Percentiles rank a stretch among this genome's conserved stretches.
These are phyloP conservation scores for Rhinella marina DNA, from an alignment of 2,797 vertebrate genomes.

Conservation along the genomic window DNA sequence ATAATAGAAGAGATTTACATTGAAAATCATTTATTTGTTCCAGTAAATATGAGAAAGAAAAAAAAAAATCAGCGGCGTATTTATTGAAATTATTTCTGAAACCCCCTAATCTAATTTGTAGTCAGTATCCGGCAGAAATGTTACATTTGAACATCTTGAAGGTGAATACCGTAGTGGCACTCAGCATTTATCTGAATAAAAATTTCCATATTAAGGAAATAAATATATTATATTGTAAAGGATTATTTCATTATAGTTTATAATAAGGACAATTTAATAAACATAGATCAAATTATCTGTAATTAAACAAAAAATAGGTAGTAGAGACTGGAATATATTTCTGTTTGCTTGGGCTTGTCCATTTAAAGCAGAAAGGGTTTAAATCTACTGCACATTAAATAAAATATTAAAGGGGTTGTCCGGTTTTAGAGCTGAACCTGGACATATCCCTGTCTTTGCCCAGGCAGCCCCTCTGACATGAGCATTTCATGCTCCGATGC, in stretches of 20 bases:
- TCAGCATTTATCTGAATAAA: constrained; percentile 24
- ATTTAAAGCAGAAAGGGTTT: background rate
- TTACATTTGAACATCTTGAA: constrained; percentile 49
- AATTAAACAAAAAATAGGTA: constrained; percentile 29
- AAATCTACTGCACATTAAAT: too few species aligned
- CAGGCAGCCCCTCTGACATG: too few species aligned
- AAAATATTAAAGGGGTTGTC: too few species aligned
- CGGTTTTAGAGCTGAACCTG: too few species aligned
- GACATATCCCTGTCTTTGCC: too few species aligned
- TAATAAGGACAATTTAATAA: constrained; percentile 38
- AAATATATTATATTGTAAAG: constrained; percentile 25
- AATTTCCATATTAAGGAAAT: constrained; percentile 35
- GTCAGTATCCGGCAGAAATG: constrained; percentile 35
- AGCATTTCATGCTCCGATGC: too few species aligned
- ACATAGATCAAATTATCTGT: constrained; percentile 8
- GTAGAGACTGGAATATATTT: background rate
- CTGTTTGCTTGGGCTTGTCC: background rate
- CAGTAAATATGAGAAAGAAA: constrained; percentile 8
- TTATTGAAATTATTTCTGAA: constrained; percentile 54
- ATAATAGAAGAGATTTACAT: constrained; percentile 59
- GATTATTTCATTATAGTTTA: constrained; percentile 28
- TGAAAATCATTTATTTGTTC: constrained; percentile 55
- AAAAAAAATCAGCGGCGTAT: constrained; percentile 31
- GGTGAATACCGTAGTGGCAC: constrained; percentile 39
- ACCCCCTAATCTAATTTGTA: constrained; percentile 53